Evolutionary conservation across 2,888 invertebrate species (phyloP), one percentile per base, ranked within the genome.

Genomic region (Xestia sexstrigata): DNA sequence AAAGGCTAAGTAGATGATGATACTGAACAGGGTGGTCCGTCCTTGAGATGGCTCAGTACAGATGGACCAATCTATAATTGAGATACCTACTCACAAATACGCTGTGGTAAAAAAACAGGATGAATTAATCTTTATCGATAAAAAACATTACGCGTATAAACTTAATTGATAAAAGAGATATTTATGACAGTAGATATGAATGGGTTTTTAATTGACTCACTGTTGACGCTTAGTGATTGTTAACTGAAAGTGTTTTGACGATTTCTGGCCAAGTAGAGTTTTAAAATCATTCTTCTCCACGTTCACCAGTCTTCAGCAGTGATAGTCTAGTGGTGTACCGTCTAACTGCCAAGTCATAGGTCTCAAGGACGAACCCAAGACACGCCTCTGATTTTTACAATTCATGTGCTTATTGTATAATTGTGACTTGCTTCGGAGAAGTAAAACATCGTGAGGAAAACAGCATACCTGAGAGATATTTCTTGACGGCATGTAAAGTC

Each of bases 121-220:
- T 20, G 35, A 45, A n/a, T 11, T 13, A 26, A 39, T 26, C 17
- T 13, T 26, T 42, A 73, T 30, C 49, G 17, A 23, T 7, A 26
- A 52, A n/a, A 52, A 52, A 30, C 4, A 47, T 47, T n/a, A 35
- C 23, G 7, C 26, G 23, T 26, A 5, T 26, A 52, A 42, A 72
- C 39, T 17, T 23, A 71, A 73, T 52, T 23, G 49, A 42, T 39
- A 52, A 13, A 15, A 52, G 39, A 17, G 26, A 72, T 73, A 49
- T 20, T 47, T 30, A 70, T 62, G 39, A 42, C 42, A 66, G 23
- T 23, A 23, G 47, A 65, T 66, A 67, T 67, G 30, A 68, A 52
- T 26, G 67, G 67, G 26, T 26, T 67, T 70, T 47, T 8, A 8
- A 26, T 9, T 35, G 47, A 39, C 66, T 35, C 63, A 63, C 35